Evolutionary conservation across 2,888 invertebrate species (phyloP), one percentile per base, ranked within the genome.

Genomic region (Agonopterix subpropinquella): DNA sequence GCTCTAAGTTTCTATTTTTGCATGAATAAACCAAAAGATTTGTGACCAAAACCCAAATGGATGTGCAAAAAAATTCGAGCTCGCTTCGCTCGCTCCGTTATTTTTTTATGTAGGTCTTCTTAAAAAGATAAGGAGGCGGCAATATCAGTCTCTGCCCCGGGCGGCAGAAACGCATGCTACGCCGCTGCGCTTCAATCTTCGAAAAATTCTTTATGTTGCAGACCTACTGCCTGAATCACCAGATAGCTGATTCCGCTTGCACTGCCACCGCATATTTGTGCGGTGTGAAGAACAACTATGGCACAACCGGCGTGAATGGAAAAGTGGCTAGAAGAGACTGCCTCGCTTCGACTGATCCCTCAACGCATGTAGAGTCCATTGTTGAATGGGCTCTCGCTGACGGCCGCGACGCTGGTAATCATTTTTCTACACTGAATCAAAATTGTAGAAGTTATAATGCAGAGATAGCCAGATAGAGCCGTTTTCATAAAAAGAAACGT

Each of bases 181-280:
- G n/a, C n/a, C n/a, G n/a, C n/a, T n/a, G n/a, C n/a, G 11, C 11
- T 13, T 42, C 2, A 11, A 11, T 42, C 11, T 8, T 41, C 42
- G 5, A n/a, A 10, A 39, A 10, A 1, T 7, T 39, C 2, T 5
- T 28, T 48, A 47, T 8, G 41, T 55, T 63, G 8, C 55, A 90
- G 90, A 90, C 90, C 0, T 90, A 90, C 66, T 90, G 90, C 67
- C 89, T 90, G 44, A 86, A 92, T 72, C 80, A 77, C 36, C 92
- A 93, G 78, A 90, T 92, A 1, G 88, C 94, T 0, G 94, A 94
- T 71, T 94, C 94, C 0, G 94, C 94, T 1, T 92, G 92, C 56
- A 89, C 92, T 1, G 91, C 93, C 0, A 92, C 93, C 0, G 93
- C 94, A 0, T 92, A 92, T 66, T 73, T 93, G 55, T 83, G 90